Percentiles rank a stretch among this genome's conserved stretches.
These are phyloP conservation scores for Thalassaphorura encarpata DNA, from an alignment of 1,140 invertebrate species.

Conservation along the genomic window DNA sequence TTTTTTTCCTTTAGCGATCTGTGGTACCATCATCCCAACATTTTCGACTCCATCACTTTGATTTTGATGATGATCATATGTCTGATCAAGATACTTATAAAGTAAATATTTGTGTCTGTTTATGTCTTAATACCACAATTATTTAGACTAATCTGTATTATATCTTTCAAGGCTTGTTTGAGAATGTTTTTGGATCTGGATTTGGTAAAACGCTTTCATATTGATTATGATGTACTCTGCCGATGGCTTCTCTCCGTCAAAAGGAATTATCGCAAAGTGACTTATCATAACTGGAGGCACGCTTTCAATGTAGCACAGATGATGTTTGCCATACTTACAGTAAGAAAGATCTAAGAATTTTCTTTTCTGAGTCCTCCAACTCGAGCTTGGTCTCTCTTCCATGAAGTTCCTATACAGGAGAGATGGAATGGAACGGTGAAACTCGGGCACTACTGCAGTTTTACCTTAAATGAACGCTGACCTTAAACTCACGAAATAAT, in stretches of 20 bases:
- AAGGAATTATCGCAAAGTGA: conserved; percentile 93
- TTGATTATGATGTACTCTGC: conserved; percentile 77
- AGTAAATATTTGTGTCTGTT: conserved; percentile 37
- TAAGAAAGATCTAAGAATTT: conserved; percentile 41
- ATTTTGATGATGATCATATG: conserved; percentile 76
- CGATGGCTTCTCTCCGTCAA: conserved; percentile 88
- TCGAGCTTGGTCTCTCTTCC: no score
- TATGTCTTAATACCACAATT: not conserved
- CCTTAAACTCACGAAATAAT: no score
- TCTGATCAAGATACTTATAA: conserved; percentile 74
- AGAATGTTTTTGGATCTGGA: conserved; percentile 86
- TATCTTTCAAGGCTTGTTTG: conserved; percentile 68
- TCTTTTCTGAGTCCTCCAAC: no score
- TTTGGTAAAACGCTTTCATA: conserved; percentile 79
- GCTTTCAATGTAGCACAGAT: conserved; percentile 93
- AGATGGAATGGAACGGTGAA: no score
- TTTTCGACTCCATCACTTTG: conserved; percentile 70
- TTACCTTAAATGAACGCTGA: no score
- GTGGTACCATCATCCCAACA: conserved; percentile 71
- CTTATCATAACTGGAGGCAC: conserved; percentile 91
- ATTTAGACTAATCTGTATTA: conserved; percentile 19
- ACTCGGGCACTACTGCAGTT: no score
- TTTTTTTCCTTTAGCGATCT: conserved; percentile 44
- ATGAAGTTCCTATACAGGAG: no score
- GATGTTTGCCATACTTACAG: conserved; percentile 88